phyloP scores from a whole-genome alignment of 2,797 vertebrate genomes.

The Acanthornis magna region DNA sequence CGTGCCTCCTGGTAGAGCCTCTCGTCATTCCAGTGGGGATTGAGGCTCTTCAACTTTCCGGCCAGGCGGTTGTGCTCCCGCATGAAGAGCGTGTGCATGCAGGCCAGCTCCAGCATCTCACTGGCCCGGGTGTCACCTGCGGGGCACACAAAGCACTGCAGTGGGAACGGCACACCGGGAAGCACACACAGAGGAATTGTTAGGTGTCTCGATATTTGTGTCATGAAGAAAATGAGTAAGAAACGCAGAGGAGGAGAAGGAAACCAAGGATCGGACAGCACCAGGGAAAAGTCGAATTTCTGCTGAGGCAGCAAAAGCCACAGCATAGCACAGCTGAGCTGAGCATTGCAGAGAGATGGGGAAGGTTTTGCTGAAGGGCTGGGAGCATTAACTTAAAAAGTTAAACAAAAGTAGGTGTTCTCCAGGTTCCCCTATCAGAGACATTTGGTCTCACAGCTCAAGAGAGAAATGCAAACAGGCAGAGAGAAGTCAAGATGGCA shows the following conservation, averaged over 20 bases:
- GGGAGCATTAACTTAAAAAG: background rate
- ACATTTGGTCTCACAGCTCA: background rate
- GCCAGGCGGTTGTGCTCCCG: conserved; percentile 90
- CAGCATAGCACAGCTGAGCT: background rate
- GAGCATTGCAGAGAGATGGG: background rate
- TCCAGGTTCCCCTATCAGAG: background rate
- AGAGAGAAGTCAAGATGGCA: background rate
- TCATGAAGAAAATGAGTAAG: background rate
- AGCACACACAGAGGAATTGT: fast-evolving
- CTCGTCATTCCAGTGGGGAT: conserved; percentile 83
- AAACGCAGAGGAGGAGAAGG: background rate
- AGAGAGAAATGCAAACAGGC: background rate
- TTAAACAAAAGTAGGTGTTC: background rate
- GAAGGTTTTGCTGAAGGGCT: background rate
- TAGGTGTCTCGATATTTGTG: fast-evolving
- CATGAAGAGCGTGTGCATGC: conserved; percentile 85
- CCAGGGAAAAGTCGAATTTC: background rate
- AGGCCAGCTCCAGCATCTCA: conserved; percentile 84
- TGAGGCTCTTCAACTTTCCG: conserved; percentile 74
- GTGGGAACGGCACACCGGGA: background rate
- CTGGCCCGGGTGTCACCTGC: conserved; percentile 83
- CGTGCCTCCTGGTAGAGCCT: conserved; percentile 86
- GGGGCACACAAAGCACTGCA: background rate
- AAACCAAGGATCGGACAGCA: background rate
- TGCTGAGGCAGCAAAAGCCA: background rate